Evolutionary conservation across 37 sponge, comb jelly and placozoan genomes (phyloP).

Genomic region (Aplysina aerophoba): DNA sequence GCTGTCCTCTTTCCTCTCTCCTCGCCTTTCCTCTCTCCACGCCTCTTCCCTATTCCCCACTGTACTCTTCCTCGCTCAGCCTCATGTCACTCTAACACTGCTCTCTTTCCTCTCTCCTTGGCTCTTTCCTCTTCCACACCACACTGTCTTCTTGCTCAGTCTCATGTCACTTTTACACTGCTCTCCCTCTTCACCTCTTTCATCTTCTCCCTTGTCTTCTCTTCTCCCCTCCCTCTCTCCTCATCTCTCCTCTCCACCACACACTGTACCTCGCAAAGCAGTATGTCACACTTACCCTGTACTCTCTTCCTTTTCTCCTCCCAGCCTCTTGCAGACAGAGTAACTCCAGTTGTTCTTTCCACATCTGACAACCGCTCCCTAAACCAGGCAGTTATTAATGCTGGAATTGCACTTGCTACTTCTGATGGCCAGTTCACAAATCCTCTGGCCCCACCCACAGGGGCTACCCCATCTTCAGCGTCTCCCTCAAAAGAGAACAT

Average conservation of each 20-base stretch:
- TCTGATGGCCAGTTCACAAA: neutral
- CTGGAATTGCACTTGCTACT: neutral
- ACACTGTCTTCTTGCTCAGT: too few species aligned
- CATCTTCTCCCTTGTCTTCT: too few species aligned
- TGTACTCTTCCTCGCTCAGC: too few species aligned
- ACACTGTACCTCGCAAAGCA: too few species aligned
- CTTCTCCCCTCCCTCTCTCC: too few species aligned
- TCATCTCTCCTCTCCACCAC: too few species aligned
- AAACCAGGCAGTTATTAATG: constrained; percentile 6
- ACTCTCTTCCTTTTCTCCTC: neutral
- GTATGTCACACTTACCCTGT: neutral
- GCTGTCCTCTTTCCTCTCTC: too few species aligned
- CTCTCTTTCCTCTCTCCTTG: neutral
- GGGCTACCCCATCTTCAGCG: neutral
- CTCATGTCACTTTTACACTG: too few species aligned
- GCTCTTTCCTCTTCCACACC: too few species aligned
- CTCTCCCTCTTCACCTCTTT: too few species aligned
- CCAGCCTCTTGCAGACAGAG: neutral
- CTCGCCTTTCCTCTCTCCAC: too few species aligned
- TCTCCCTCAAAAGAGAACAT: neutral
- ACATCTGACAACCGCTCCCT: constrained; percentile 4
- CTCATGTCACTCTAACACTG: neutral
- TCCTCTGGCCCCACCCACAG: constrained; percentile 10
- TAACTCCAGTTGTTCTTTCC: neutral
- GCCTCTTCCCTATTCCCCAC: too few species aligned